Percentiles rank a stretch among this genome's conserved stretches.
These are phyloP conservation scores for Tribolium castaneum DNA, from an alignment of 1,140 invertebrate species.

Conservation along the genomic window DNA sequence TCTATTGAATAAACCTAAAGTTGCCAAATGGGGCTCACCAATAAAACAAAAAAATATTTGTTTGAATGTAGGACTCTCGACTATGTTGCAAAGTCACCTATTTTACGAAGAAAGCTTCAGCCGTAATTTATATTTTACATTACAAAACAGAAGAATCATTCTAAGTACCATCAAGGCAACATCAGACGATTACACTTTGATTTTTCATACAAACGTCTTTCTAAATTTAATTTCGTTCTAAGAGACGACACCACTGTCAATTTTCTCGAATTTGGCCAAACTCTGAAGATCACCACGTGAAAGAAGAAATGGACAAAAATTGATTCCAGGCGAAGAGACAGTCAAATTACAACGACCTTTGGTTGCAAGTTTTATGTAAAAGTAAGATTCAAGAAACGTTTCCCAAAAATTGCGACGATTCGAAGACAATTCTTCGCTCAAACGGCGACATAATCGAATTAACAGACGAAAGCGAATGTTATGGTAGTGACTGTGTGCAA, in stretches of 20 bases:
- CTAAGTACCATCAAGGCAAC: too few species aligned
- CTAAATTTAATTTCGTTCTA: slow-evolving; percentile 29
- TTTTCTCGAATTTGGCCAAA: slow-evolving; percentile 30
- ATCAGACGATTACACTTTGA: background rate
- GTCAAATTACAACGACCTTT: slow-evolving; percentile 9
- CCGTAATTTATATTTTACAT: too few species aligned
- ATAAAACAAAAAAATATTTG: too few species aligned
- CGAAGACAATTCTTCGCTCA: slow-evolving; percentile 46
- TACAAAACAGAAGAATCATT: too few species aligned
- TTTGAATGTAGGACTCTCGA: background rate
- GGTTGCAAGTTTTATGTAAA: slow-evolving; percentile 32
- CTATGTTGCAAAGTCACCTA: too few species aligned
- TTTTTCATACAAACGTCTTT: slow-evolving; percentile 25
- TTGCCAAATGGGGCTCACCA: too few species aligned
- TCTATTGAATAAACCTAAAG: too few species aligned
- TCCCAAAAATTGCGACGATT: slow-evolving; percentile 50
- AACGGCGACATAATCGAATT: slow-evolving; percentile 50
- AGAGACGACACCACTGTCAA: slow-evolving; percentile 46
- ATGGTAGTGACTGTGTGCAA: slow-evolving; percentile 42
- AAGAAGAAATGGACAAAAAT: background rate
- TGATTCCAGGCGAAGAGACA: slow-evolving; percentile 1
- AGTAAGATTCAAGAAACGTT: background rate
- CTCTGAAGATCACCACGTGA: background rate
- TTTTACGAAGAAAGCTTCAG: too few species aligned
- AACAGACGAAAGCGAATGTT: slow-evolving; percentile 40